Base-by-base conservation (phyloP, 2,888 invertebrate genomes). In the Amphipyra tragopoginis region DNA sequence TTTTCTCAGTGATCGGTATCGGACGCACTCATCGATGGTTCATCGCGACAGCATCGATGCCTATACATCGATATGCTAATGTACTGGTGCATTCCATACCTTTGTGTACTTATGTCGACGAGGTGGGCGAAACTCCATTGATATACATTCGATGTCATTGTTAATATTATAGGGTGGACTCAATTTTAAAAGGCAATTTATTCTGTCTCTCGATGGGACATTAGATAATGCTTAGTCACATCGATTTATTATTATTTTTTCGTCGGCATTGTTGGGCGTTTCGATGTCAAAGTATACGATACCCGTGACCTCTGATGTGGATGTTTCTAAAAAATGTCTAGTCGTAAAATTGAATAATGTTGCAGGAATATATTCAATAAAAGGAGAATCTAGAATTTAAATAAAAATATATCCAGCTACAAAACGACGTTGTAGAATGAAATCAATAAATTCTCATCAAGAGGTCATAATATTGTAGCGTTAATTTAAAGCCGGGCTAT, bases 71-170 rank as follows among this genome's bases (percentile, higher is more conserved):
- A 89, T 92, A 91, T 93, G 91, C 88, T 92, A 92, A 93, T 92
- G 84, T 84, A 82, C 81, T 75, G 76, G 81, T 86, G 89, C 90
- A 91, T 92, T 90, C 91, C 90, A 83, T 77, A 85, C 86, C 90
- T 89, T 92, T 92, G 92, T 92, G 87, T 90, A 87, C 90, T 91
- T 93, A 93, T 90, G 90, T 89, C 90, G 92, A 93, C 93, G 93
- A 93, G 93, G 91, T 92, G 92, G 93, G 93, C 93, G 92, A 92
- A 93, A 92, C 93, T 85, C 89, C 82, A 92, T 92, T 92, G 91
- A 91, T 90, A 91, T 90, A 90, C 90, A 91, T 90, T 90, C 87
- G 83, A 88, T 88, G 84, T 89, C 87, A 92, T 92, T 93, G 91
- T 93, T 89, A 91, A 90, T 90, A 89, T 87, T 90, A 88, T 88